Evolutionary conservation across 2,888 invertebrate genomes (phyloP).

Genomic region (Agriotes lineatus): DNA sequence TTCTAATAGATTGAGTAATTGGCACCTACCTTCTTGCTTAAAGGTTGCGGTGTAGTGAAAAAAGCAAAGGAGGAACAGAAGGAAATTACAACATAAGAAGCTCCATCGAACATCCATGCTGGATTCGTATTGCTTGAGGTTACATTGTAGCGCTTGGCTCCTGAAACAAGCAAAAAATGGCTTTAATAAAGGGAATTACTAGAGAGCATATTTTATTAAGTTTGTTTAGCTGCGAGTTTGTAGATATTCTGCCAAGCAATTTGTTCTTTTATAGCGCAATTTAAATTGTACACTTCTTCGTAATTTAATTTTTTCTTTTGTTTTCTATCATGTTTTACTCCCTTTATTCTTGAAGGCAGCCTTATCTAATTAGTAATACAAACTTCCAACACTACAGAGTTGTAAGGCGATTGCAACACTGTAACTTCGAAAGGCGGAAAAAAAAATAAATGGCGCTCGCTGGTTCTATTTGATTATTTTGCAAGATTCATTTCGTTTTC

Average conservation of each 20-base stretch:
- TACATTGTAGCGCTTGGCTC: conserved; percentile 61
- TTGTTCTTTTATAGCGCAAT: conserved; percentile 40
- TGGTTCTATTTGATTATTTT: no score
- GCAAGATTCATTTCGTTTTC: no score
- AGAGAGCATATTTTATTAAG: conserved; percentile 44
- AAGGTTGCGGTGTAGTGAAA: conserved; percentile 61
- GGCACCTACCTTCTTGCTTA: conserved; percentile 61
- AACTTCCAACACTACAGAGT: neutral
- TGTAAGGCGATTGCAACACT: neutral
- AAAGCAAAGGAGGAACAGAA: conserved; percentile 59
- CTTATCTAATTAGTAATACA: conserved; percentile 23
- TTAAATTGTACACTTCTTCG: conserved; percentile 36
- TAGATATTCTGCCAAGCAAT: conserved; percentile 39
- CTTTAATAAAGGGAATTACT: conserved; percentile 45
- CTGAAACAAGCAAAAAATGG: conserved; percentile 59
- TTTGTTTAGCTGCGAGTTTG: conserved; percentile 43
- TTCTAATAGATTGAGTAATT: conserved; percentile 30
- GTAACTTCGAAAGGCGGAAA: no score
- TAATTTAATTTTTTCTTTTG: conserved; percentile 34
- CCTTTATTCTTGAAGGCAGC: conserved; percentile 14
- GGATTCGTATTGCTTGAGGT: conserved; percentile 58
- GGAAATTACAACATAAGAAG: conserved; percentile 58
- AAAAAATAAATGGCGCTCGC: no score
- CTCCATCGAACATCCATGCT: conserved; percentile 65
- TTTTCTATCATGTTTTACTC: conserved; percentile 30